phyloP scores from a whole-genome alignment of 2,113 vertebrate species.

The Eublepharis macularius region DNA sequence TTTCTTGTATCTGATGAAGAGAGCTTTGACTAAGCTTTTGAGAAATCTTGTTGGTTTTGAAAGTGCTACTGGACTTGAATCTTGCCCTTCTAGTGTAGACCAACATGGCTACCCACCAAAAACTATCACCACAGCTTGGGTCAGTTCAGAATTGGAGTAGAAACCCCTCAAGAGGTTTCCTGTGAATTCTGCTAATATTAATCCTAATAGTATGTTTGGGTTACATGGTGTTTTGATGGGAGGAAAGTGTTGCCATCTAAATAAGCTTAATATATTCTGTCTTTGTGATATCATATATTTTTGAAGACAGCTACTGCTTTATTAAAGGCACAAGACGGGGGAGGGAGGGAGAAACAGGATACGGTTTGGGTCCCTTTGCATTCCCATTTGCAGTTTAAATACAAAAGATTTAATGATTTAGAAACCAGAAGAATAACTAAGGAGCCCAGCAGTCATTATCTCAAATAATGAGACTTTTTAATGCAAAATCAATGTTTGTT shows the following conservation, averaged over 20 bases:
- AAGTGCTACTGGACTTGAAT: too few species aligned
- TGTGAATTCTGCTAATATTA: not conserved
- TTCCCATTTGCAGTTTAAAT: constrained; percentile 62
- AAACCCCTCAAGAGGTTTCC: not conserved
- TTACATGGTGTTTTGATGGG: not conserved
- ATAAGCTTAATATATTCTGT: not conserved
- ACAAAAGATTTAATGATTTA: constrained; percentile 76
- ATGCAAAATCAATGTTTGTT: constrained; percentile 84
- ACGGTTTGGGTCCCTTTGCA: constrained; percentile 34
- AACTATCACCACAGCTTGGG: not conserved
- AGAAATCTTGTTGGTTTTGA: too few species aligned
- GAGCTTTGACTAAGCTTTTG: too few species aligned
- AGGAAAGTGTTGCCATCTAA: constrained; percentile 21
- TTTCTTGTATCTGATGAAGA: too few species aligned
- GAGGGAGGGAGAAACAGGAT: constrained; percentile 9
- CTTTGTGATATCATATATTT: not conserved
- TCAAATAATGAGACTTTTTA: constrained; percentile 84
- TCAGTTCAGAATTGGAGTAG: accelerated
- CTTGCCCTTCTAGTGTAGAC: too few species aligned
- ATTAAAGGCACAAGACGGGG: not conserved
- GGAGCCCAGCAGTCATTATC: constrained; percentile 79
- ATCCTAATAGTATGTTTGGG: constrained; percentile 6
- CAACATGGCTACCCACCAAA: too few species aligned
- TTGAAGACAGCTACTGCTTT: not conserved
- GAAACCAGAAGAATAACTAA: constrained; percentile 79